A percentile compares a stretch with the other conserved stretches of the same genome.
Conservation (phyloP, 2,797 vertebrate species). For the Serranus cabrilla region DNA sequence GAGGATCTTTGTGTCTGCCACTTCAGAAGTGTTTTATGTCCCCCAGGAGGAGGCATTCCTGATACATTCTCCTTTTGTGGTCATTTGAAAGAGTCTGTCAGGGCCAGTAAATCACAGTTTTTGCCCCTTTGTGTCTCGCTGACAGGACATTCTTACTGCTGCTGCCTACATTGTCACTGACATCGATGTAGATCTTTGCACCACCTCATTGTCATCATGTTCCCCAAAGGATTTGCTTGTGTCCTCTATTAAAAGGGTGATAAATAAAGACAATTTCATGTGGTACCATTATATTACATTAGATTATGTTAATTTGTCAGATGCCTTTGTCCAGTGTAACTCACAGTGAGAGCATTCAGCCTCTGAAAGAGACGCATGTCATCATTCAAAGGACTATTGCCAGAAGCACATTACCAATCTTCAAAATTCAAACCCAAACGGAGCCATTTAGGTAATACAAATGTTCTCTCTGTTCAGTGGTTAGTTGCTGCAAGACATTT, state of each 20-base stretch:
- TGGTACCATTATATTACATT: not conserved
- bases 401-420: not conserved
- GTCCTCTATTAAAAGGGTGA: slow-evolving; percentile 8
- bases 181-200: slow-evolving; percentile 2
- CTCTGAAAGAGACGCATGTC: not conserved
- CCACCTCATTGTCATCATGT: slow-evolving; percentile 5
- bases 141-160: slow-evolving; percentile 18
- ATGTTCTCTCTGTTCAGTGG: not conserved
- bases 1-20: slow-evolving; percentile 40
- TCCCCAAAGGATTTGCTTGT: not conserved
- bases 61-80: slow-evolving; percentile 66
- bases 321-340: not conserved
- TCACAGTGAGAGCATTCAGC: not conserved
- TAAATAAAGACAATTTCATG: not conserved
- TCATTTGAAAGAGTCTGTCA: slow-evolving; percentile 68
- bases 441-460: slow-evolving; percentile 2
- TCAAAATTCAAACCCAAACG: not conserved
- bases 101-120: slow-evolving; percentile 64
- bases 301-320: not conserved
- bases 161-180: slow-evolving; percentile 23
- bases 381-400: not conserved
- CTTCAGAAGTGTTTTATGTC: slow-evolving; percentile 50
- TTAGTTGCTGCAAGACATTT: slow-evolving; percentile 14
- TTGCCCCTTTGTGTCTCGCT: slow-evolving; percentile 39
- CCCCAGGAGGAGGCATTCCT: slow-evolving; percentile 50